Percentiles rank a stretch among this genome's conserved stretches.
These are phyloP conservation scores for Australoheros facetus DNA, from an alignment of 2,797 vertebrate genomes.

Conservation along the genomic window DNA sequence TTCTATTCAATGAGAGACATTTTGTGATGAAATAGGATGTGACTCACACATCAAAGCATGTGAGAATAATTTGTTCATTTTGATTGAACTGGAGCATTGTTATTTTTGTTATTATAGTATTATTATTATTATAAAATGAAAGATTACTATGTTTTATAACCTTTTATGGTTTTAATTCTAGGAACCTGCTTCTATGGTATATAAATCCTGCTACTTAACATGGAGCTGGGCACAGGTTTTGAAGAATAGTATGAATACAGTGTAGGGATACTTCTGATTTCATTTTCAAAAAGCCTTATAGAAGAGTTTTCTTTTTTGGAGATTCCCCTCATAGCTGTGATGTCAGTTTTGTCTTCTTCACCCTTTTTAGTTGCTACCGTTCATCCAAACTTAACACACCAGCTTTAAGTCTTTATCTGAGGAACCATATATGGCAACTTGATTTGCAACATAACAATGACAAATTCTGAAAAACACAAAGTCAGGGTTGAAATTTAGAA, in stretches of 20 bases:
- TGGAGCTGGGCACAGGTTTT: neutral
- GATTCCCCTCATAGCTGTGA: neutral
- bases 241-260: neutral
- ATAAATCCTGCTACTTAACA: neutral
- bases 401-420: neutral
- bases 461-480: too few relatives aligned
- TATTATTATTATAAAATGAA: neutral
- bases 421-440: neutral
- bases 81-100: neutral
- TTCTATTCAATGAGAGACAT: constrained; percentile 11
- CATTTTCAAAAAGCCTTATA: neutral
- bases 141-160: neutral
- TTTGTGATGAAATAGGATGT: constrained; percentile 16
- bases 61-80: neutral
- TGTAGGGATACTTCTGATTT: neutral
- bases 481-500: neutral
- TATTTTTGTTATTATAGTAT: neutral
- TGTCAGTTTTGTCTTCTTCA: neutral
- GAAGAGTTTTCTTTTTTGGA: neutral
- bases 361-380: neutral
- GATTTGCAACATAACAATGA: neutral
- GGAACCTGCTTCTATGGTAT: neutral
- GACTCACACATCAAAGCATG: constrained; percentile 18
- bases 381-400: neutral
- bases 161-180: neutral